These are phyloP conservation scores for Dicrurus megarhynchus DNA, from an alignment of 2,113 vertebrate genomes.

Conservation along the genomic window DNA sequence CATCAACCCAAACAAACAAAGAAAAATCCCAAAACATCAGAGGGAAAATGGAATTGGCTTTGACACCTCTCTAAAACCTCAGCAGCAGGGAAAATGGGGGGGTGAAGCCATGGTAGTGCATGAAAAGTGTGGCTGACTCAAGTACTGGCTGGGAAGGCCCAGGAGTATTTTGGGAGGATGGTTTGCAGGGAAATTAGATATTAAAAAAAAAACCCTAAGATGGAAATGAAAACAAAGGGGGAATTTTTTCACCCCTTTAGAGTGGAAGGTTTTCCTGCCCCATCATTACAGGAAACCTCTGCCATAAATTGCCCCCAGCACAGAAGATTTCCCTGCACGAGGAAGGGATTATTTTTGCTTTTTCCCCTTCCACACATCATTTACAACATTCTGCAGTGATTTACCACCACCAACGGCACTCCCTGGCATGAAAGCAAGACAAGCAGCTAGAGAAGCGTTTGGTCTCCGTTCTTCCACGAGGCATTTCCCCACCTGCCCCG, in stretches of 20 bases:
- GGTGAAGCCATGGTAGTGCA: background rate
- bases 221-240: background rate
- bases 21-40: background rate
- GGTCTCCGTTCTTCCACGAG: background rate
- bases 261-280: background rate
- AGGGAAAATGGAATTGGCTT: background rate
- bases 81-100: background rate
- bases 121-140: background rate
- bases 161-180: background rate
- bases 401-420: background rate
- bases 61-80: background rate
- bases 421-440: background rate
- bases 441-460: background rate
- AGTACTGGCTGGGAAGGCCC: background rate
- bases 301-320: background rate
- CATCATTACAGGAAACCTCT: background rate
- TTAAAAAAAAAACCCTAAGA: background rate
- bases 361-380: constrained; percentile 29
- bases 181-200: background rate
- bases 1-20: background rate
- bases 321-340: background rate
- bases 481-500: background rate
- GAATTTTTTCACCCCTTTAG: background rate
- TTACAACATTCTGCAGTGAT: constrained; percentile 26
- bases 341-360: background rate